phyloP scores from a whole-genome alignment of 30 jellyfish, hydroid and myxozoan genomes.

The Phacellophora camtschatica region DNA sequence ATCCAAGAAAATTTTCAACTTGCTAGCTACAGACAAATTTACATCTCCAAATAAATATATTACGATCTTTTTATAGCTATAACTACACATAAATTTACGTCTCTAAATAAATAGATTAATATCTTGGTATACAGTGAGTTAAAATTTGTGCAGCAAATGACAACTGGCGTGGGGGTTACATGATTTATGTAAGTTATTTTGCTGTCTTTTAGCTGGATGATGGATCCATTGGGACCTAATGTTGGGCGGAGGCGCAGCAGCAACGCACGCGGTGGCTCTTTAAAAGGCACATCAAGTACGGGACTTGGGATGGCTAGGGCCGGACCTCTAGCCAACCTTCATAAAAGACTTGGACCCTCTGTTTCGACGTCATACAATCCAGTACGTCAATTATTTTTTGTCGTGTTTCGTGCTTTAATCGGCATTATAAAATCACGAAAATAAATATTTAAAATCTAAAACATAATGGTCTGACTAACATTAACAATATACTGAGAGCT shows the following conservation, averaged over 20 bases:
- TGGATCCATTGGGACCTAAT: constrained; percentile 94
- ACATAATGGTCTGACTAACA: background rate
- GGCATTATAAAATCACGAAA: background rate
- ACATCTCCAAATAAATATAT: too few relatives aligned
- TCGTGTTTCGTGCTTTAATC: background rate
- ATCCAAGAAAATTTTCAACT: too few relatives aligned
- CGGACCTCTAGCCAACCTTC: constrained; percentile 93
- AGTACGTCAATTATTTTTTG: constrained; percentile 15
- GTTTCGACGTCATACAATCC: constrained; percentile 64
- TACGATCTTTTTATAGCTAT: too few relatives aligned
- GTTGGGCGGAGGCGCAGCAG: constrained; percentile 70
- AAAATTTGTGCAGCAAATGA: too few relatives aligned
- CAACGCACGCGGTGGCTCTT: constrained; percentile 78
- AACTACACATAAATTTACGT: too few relatives aligned
- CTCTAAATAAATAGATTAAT: too few relatives aligned
- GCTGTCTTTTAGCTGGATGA: constrained; percentile 33
- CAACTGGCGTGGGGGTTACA: too few relatives aligned
- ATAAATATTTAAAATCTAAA: background rate
- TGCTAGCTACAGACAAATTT: too few relatives aligned
- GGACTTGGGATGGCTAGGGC: constrained; percentile 78
- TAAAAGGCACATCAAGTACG: constrained; percentile 74
- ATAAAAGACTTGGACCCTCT: constrained; percentile 81
- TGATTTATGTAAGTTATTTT: too few relatives aligned
- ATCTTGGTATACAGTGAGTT: too few relatives aligned
- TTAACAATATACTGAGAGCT: too few relatives aligned